phyloP scores from a whole-genome alignment of 2,888 invertebrate genomes.

The Prenolepis imparis region DNA sequence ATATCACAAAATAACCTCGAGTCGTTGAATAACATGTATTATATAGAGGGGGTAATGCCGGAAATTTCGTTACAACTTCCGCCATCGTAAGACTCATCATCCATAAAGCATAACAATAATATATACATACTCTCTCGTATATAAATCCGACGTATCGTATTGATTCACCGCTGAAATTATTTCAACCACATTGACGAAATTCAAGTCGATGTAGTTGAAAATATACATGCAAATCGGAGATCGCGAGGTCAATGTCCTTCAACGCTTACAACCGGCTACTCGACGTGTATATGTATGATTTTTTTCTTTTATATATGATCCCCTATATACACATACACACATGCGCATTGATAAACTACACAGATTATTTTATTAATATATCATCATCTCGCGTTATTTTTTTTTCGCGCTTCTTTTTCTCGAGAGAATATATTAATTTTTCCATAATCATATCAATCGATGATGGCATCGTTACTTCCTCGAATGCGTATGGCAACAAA shows the following conservation, averaged over 20 bases:
- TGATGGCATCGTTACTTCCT: background rate
- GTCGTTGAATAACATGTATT: background rate
- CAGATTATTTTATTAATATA: constrained; percentile 48
- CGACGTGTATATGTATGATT: constrained; percentile 26
- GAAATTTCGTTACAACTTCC: constrained; percentile 6
- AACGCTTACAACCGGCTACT: constrained; percentile 41
- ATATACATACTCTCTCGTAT: too few relatives aligned
- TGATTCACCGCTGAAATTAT: constrained; percentile 19
- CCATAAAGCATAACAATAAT: background rate
- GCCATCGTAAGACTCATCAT: background rate
- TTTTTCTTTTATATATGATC: constrained; percentile 35
- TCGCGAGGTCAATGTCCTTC: constrained; percentile 37
- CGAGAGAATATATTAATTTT: constrained; percentile 1
- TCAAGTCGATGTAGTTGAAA: constrained; percentile 17
- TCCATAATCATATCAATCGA: background rate
- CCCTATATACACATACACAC: background rate
- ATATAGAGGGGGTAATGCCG: background rate
- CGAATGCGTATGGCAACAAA: background rate
- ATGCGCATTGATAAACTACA: background rate
- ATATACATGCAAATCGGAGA: constrained; percentile 1
- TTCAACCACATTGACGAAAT: background rate
- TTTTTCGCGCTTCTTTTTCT: background rate
- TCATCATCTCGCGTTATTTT: background rate
- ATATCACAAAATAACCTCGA: too few relatives aligned
- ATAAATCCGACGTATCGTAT: constrained; percentile 20